Base-by-base conservation (phyloP, 2,888 invertebrate species). In the Eledona agricola region DNA sequence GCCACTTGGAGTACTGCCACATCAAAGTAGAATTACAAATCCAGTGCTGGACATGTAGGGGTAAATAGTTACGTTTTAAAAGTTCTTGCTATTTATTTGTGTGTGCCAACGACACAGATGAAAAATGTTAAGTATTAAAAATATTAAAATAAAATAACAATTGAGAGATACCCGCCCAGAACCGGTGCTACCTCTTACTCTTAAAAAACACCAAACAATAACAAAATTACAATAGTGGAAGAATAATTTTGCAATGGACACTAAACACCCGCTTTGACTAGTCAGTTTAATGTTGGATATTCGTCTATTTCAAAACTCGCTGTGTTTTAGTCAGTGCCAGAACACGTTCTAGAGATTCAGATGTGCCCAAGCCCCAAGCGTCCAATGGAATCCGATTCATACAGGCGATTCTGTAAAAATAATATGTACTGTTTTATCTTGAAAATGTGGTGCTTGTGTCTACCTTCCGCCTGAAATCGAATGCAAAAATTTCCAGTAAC, bases 401-500 rank as follows among this genome's bases (percentile, higher is more conserved):
- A 29, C 76, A 74, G 12, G 80, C 81, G 57, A 86, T 78, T 66
- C 86, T 86, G 74, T 42, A 65, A 66, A 38, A 47, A 43, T 7
- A 12, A 13, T 40, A 55, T 12, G 37, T 31, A 11, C 23, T n/a
- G n/a, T n/a, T n/a, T n/a, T n/a, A n/a, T n/a, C 16, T 6, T 1
- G 6, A 19, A 16, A 16, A 4, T n/a, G n/a, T n/a, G n/a, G n/a
- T n/a, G n/a, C n/a, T n/a, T n/a, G n/a, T n/a, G n/a, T n/a, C n/a
- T 6, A 83, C 84, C 85, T 79, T 72, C 83, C 85, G 26, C 88
- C 89, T 0, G 92, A 92, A 55, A 91, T 79, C 52, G 81, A 81
- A 58, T 84, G 81, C 25, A 93, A 77, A 74, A 93, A 93, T 70
- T 86, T 88, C 83, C 88, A 90, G 75, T 93, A 93, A 45, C 89